These are phyloP conservation scores for Tinea pellionella DNA, from an alignment of 2,888 invertebrate species.

Conservation along the genomic window DNA sequence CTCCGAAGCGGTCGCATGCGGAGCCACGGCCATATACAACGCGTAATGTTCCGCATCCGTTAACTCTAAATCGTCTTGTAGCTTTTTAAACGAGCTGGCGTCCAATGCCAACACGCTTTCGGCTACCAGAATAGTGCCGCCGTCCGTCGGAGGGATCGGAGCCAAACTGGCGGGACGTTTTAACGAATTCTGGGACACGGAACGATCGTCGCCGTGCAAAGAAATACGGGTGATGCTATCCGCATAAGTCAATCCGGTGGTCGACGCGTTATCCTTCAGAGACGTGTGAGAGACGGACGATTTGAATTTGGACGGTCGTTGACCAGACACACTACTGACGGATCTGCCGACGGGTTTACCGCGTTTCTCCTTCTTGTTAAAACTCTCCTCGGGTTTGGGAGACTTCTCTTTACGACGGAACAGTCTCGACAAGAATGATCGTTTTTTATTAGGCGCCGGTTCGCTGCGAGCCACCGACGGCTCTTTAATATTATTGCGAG, in stretches of 20 bases:
- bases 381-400: constrained; percentile 46
- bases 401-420: constrained; percentile 57
- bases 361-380: constrained; percentile 33
- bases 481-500: constrained; percentile 31
- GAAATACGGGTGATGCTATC: constrained; percentile 76
- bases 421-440: constrained; percentile 57
- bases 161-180: constrained; percentile 35
- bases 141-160: constrained; percentile 61
- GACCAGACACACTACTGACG: constrained; percentile 72
- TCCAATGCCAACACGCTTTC: constrained; percentile 61
- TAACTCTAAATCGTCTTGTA: constrained; percentile 73
- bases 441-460: constrained; percentile 47
- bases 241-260: constrained; percentile 52
- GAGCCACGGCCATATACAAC: constrained; percentile 86
- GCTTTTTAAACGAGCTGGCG: constrained; percentile 44
- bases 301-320: constrained; percentile 61
- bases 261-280: constrained; percentile 49
- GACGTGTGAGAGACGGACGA: constrained; percentile 53
- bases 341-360: constrained; percentile 68
- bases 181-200: constrained; percentile 41
- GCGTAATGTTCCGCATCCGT: constrained; percentile 92
- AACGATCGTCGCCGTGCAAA: constrained; percentile 68
- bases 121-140: constrained; percentile 71
- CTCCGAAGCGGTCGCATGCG: constrained; percentile 87
- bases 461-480: constrained; percentile 45